phyloP scores from a whole-genome alignment of 2,888 invertebrate species.

The Zygogramma bicolorata region DNA sequence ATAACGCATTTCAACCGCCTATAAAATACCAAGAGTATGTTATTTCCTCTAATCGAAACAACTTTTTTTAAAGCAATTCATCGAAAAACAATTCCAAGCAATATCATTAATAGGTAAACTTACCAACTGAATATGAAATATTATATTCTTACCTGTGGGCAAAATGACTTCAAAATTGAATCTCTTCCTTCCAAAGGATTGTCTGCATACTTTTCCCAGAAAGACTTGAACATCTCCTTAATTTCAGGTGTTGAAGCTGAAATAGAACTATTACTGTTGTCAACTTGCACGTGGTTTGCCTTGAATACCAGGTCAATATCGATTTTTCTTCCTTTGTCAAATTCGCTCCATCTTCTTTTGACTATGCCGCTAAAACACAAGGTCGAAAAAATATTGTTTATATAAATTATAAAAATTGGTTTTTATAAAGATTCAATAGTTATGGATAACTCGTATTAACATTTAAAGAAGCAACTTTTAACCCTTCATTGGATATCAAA shows the following conservation, averaged over 20 bases:
- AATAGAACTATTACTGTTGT: slow-evolving; percentile 67
- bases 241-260: slow-evolving; percentile 74
- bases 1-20: not conserved
- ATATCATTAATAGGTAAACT: no score
- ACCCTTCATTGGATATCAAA: no score
- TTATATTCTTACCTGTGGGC: slow-evolving; percentile 82
- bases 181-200: slow-evolving; percentile 81
- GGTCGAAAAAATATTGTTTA: no score
- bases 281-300: slow-evolving; percentile 80
- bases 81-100: no score
- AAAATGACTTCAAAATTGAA: slow-evolving; percentile 82
- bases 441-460: no score
- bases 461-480: no score
- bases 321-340: slow-evolving; percentile 71
- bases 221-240: slow-evolving; percentile 77
- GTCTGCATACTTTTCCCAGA: slow-evolving; percentile 76
- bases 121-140: no score
- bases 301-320: slow-evolving; percentile 79
- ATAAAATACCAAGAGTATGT: no score
- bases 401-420: no score
- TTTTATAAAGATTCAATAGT: no score
- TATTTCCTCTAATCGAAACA: no score
- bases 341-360: slow-evolving; percentile 78
- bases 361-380: slow-evolving; percentile 84
- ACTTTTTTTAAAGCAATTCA: not conserved